These are phyloP conservation scores for Anorthoa munda DNA, from an alignment of 2,888 invertebrate genomes.

Conservation along the genomic window DNA sequence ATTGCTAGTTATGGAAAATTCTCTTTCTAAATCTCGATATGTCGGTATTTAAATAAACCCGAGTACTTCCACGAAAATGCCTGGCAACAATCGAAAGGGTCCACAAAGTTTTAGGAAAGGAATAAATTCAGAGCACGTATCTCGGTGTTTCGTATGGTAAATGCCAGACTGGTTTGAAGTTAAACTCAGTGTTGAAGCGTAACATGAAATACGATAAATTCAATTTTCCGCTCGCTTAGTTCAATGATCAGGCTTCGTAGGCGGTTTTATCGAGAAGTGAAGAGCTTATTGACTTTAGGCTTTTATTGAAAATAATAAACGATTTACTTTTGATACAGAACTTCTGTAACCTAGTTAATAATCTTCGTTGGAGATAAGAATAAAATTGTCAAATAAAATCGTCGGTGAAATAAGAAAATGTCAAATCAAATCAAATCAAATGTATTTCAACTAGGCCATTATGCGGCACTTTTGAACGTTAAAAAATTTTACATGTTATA, in stretches of 20 bases:
- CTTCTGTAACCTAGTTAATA: neutral
- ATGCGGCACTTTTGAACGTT: too few relatives aligned
- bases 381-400: too few relatives aligned
- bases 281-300: slow-evolving; percentile 28
- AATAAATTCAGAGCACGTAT: slow-evolving; percentile 73
- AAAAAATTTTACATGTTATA: too few relatives aligned
- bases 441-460: too few relatives aligned
- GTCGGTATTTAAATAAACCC: neutral
- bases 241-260: slow-evolving; percentile 26
- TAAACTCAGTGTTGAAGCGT: slow-evolving; percentile 50
- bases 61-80: neutral
- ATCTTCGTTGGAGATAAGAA: neutral
- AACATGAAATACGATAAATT: slow-evolving; percentile 46
- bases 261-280: slow-evolving; percentile 25
- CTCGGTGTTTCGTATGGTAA: slow-evolving; percentile 70
- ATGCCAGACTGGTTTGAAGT: slow-evolving; percentile 64
- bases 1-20: neutral
- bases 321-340: slow-evolving; percentile 15
- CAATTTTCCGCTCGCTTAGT: slow-evolving; percentile 41
- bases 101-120: slow-evolving; percentile 54
- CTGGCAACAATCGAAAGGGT: slow-evolving; percentile 37
- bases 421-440: too few relatives aligned
- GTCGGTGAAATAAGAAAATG: too few relatives aligned
- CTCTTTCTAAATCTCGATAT: neutral
- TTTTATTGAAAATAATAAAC: slow-evolving; percentile 33